phyloP scores from a whole-genome alignment of 2,888 invertebrate species.

The Hipparchia semele region DNA sequence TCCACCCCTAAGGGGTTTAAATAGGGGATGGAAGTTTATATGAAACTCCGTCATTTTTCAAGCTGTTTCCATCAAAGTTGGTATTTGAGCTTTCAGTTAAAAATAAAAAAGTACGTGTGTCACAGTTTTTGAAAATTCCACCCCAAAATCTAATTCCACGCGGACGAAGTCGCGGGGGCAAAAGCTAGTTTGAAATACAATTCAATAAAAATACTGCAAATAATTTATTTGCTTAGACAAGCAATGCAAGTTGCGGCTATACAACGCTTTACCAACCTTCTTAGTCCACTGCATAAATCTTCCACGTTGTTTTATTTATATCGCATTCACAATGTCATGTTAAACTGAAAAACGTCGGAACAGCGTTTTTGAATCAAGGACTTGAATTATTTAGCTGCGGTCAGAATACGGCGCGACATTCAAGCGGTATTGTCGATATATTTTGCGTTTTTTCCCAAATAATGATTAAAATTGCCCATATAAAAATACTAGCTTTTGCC shows the following conservation, averaged over 20 bases:
- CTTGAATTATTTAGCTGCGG: constrained; percentile 29
- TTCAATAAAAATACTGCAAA: not conserved
- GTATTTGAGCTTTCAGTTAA: no score
- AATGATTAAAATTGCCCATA: no score
- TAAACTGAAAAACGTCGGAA: constrained; percentile 23
- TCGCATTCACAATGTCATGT: constrained; percentile 13
- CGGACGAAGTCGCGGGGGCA: no score
- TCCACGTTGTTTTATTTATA: constrained; percentile 18
- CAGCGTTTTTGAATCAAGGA: constrained; percentile 29
- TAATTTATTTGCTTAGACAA: not conserved
- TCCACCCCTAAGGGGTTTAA: no score
- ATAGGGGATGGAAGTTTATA: no score
- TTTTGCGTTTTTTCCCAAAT: not conserved
- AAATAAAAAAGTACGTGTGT: no score
- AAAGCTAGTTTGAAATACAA: no score
- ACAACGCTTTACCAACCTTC: not conserved
- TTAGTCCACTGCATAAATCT: constrained; percentile 8
- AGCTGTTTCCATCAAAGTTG: no score
- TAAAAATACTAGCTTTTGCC: no score
- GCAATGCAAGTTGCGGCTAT: constrained; percentile 1
- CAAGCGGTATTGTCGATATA: not conserved
- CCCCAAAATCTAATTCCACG: no score
- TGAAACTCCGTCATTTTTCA: no score
- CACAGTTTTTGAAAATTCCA: no score
- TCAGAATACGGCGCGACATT: constrained; percentile 12